Base-by-base conservation (phyloP, 2,888 invertebrate species). In the Brachypalpus laphriformis region DNA sequence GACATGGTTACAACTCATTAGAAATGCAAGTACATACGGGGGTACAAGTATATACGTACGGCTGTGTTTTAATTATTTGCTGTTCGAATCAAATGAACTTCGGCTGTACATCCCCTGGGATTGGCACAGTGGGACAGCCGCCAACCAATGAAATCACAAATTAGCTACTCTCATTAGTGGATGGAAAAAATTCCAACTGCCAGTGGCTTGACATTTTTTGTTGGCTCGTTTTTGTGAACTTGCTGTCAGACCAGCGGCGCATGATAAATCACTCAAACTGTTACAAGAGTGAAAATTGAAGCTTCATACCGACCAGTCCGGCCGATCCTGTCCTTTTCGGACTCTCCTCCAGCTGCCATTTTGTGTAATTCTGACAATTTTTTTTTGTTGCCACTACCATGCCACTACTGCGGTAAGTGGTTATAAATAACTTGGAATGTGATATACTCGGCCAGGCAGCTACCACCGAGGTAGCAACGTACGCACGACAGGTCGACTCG, bases 381-480 rank as follows among this genome's bases (percentile, higher is more conserved):
- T 66, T 68, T 42, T 56, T 56, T 63, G 45, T 45, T 66, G 63
- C 8, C 49, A 45, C 42, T 37, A 16, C 34, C n/a, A 40, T 45
- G 56, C 63, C 34, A 70, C 28, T 40, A 72, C 28, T 51, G 74
- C 68, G 66, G 57, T 81, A 75, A 78, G 78, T 85, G 78, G 87
- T 82, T 87, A 87, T 87, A 87, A 87, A 87, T 87, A 87, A 87
- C 87, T 85, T 80, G 87, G 87, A 87, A 87, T 87, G 87, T 87
- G 87, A 87, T 87, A 82, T 87, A 87, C 87, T 82, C 87, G 85
- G 57, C 63, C 71, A 66, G 76, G 71, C n/a, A n/a, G n/a, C n/a
- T 81, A 81, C 75, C 57, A 81, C 61, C 82, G 78, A 70, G 63
- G 63, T 47, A 65, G 65, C 81, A 87, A 70, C 87, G 88, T 87